phyloP scores from a whole-genome alignment of 2,888 invertebrate genomes.

The Coelopa pilipes region DNA sequence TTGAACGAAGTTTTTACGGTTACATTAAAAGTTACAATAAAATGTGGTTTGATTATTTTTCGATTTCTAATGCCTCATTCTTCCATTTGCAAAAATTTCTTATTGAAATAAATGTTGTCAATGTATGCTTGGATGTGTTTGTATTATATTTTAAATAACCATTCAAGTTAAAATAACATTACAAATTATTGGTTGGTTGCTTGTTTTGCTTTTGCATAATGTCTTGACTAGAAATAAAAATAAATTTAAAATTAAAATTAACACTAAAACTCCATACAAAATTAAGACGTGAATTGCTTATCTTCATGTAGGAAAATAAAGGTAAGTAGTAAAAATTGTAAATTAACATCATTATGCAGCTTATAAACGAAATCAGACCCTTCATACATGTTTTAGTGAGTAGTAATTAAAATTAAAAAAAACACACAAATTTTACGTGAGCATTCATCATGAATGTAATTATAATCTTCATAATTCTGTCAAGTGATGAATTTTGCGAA shows the following conservation, averaged over 20 bases:
- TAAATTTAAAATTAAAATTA: constrained; percentile 11
- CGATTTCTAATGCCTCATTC: too few relatives aligned
- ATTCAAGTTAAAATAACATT: neutral
- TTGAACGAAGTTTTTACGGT: too few relatives aligned
- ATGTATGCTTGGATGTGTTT: neutral
- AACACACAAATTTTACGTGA: too few relatives aligned
- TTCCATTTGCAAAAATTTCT: too few relatives aligned
- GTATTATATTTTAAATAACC: neutral
- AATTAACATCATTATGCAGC: constrained; percentile 14
- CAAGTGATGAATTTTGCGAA: too few relatives aligned
- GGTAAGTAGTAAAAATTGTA: constrained; percentile 6
- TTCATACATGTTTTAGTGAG: neutral
- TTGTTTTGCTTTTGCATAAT: constrained; percentile 15
- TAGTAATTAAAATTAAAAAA: too few relatives aligned
- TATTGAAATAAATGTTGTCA: neutral
- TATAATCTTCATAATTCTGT: too few relatives aligned
- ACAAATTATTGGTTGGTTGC: neutral
- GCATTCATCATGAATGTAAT: too few relatives aligned
- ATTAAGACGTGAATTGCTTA: neutral
- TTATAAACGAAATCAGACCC: constrained; percentile 5
- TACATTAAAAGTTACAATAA: too few relatives aligned
- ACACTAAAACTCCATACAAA: constrained; percentile 18
- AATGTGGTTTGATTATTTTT: too few relatives aligned
- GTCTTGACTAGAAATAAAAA: constrained; percentile 36
- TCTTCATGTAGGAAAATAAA: neutral